Conservation (phyloP, 2,797 vertebrate species). For the Arctocebus calabarensis region DNA sequence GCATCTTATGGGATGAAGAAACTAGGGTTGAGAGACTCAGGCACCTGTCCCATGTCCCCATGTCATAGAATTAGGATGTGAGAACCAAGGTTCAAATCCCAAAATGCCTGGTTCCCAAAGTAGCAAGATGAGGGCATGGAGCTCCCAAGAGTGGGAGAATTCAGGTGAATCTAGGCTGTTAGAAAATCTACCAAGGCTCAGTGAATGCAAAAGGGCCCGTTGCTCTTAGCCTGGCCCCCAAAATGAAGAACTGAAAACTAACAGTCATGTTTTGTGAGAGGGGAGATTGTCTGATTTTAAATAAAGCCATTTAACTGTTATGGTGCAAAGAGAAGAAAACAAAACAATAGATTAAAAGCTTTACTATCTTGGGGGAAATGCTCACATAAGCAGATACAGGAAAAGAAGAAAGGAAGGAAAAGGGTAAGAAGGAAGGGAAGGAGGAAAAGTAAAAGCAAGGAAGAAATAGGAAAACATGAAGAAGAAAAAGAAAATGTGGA, state of each 20-base stretch:
- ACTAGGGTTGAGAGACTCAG: not conserved
- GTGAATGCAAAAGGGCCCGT: not conserved
- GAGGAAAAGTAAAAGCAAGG: not conserved
- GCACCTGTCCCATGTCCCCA: not conserved
- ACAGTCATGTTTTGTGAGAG: not conserved
- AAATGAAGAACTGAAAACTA: not conserved
- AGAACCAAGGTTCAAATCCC: not conserved
- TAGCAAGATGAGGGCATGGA: not conserved
- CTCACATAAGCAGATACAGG: not conserved
- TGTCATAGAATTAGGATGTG: not conserved
- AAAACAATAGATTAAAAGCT: not conserved
- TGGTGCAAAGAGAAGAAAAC: not conserved
- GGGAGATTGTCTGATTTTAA: constrained; percentile 14
- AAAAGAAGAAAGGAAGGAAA: not conserved
- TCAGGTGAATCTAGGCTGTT: not conserved
- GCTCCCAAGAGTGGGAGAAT: not conserved
- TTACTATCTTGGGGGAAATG: not conserved
- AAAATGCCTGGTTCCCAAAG: not conserved
- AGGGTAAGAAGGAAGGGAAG: not conserved
- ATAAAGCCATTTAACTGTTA: not conserved
- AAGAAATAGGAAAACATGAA: not conserved
- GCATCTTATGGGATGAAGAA: not conserved
- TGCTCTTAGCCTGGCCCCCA: not conserved
- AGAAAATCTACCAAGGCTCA: not conserved
- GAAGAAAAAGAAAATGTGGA: not conserved